Evolutionary conservation across 2,113 vertebrate genomes (phyloP), one percentile per base, ranked within the genome.

Genomic region (Corydoras maculifer): DNA sequence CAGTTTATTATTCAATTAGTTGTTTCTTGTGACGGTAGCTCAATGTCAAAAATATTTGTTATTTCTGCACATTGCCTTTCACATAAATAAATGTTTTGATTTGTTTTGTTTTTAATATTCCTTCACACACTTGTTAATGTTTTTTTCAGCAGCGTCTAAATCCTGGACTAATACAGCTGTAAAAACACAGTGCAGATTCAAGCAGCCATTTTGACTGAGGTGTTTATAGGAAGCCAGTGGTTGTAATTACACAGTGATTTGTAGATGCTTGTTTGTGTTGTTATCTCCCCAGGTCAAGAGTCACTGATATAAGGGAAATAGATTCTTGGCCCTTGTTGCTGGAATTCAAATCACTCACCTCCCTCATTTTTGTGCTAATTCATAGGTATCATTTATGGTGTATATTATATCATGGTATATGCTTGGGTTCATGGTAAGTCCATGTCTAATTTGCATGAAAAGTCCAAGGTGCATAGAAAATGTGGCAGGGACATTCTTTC

Each of bases 221-320:
- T 59, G 9, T 80, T 84, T 78, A 75, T 76, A 68, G 29, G 73
- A 75, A 70, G 69, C 74, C 69, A 76, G 30, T 71, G 67, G 66
- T 78, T 30, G 72, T 83, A 84, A 84, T 85, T 82, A 83, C 61
- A 70, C 68, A 29, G 58, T 84, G 84, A 88, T 88, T 88, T 86
- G 82, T 83, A 77, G 81, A 75, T 77, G 58, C 8, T 61, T 68
- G 68, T 82, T 77, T 83, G 74, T 75, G 72, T 77, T 54, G 81
- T 85, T 85, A 85, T 85, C 82, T 85, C 79, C 72, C 78, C 77
- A 61, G 80, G 79, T 76, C 82, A 83, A 70, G 74, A 83, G 82
- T 80, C 74, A 76, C 72, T 76, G 85, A 87, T 85, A 87, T 83
- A 78, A 50, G 68, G 61, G 70, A 75, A 75, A 61, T 76, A 64